These are phyloP conservation scores for Esperia sulphurella DNA, from an alignment of 2,888 invertebrate species.

Conservation along the genomic window DNA sequence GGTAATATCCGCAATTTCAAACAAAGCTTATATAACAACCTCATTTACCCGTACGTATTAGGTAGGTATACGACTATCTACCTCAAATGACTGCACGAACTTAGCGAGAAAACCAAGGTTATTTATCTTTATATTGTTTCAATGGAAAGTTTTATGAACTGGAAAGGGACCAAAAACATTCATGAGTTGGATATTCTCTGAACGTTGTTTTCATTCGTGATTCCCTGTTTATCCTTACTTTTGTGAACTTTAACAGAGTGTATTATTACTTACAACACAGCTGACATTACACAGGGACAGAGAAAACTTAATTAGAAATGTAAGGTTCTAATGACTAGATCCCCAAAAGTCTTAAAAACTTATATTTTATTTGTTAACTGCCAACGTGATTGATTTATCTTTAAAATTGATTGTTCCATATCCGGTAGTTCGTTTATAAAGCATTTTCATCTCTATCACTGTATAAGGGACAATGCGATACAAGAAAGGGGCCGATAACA, in stretches of 20 bases:
- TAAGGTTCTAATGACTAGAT: too few species aligned
- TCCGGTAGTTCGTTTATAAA: neutral
- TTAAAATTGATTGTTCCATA: neutral
- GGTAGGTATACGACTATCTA: too few species aligned
- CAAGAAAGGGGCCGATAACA: constrained; percentile 20
- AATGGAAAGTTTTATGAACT: constrained; percentile 6
- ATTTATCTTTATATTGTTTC: neutral
- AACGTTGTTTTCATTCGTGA: neutral
- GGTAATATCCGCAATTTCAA: too few species aligned
- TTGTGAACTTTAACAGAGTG: neutral
- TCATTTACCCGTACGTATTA: neutral
- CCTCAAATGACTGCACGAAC: neutral
- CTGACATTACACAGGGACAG: too few species aligned
- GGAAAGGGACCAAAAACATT: neutral
- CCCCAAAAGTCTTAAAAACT: too few species aligned
- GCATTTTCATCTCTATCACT: neutral
- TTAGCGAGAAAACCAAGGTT: neutral
- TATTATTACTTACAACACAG: neutral
- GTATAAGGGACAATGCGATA: constrained; percentile 6
- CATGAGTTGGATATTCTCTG: neutral
- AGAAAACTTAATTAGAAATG: too few species aligned
- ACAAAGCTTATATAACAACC: too few species aligned
- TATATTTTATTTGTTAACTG: too few species aligned
- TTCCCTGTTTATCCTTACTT: neutral
- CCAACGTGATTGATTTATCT: too few species aligned